Evolutionary conservation across 2,888 invertebrate genomes (phyloP).

Genomic region (Drosophila pseudotalamancana): DNA sequence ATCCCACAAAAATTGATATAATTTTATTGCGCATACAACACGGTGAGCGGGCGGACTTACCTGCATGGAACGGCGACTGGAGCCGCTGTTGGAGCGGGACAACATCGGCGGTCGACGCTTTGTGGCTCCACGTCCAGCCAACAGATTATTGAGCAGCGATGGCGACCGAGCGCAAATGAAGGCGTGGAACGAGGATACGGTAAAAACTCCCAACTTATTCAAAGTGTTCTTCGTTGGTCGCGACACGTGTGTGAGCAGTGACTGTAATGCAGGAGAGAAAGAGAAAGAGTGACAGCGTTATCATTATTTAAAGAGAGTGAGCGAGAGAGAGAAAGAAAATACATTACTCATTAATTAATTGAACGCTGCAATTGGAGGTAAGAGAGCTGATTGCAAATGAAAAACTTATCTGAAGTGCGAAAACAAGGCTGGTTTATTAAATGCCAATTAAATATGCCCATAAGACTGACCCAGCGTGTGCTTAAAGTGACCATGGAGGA

Average conservation of each 20-base stretch:
- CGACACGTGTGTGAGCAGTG: constrained; percentile 96
- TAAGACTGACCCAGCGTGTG: no score
- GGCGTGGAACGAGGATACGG: constrained; percentile 98
- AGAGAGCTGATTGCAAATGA: not conserved
- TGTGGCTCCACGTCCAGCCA: constrained; percentile 95
- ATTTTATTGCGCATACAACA: constrained; percentile 74
- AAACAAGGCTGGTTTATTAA: no score
- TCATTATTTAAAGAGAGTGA: no score
- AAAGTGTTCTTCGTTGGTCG: constrained; percentile 97
- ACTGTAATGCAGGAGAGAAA: constrained; percentile 87
- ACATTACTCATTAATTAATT: not conserved
- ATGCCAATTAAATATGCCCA: no score
- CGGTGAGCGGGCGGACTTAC: constrained; percentile 85
- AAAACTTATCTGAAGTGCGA: not conserved
- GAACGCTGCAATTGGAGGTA: no score
- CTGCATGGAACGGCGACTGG: constrained; percentile 94
- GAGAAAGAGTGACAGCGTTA: not conserved
- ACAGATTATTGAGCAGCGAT: constrained; percentile 94
- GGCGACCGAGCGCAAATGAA: constrained; percentile 98
- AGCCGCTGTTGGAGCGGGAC: constrained; percentile 94
- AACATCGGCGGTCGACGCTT: constrained; percentile 95
- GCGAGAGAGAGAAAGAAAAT: no score
- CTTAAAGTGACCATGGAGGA: no score
- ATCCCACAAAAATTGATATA: constrained; percentile 65
- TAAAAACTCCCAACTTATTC: constrained; percentile 98